Percentiles rank a stretch among this genome's conserved stretches.
Conservation (phyloP, 2,888 invertebrate genomes). For the Meiosimyza platycephala region DNA sequence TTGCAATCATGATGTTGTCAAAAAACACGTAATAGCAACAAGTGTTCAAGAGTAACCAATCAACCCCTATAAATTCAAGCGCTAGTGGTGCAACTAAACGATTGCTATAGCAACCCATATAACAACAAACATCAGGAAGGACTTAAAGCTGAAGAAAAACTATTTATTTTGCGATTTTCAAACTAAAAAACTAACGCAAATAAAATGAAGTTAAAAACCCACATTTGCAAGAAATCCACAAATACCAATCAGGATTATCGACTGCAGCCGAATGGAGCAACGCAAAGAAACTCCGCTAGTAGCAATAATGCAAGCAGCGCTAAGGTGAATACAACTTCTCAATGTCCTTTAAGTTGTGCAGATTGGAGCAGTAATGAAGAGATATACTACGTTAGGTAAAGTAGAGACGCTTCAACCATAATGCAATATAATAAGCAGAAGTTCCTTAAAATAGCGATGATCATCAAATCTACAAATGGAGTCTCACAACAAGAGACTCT, state of each 20-base stretch:
- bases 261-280: slow-evolving; percentile 26
- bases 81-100: too few species aligned
- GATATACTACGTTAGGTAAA: slow-evolving; percentile 88
- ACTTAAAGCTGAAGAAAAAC: too few species aligned
- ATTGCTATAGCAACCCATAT: too few species aligned
- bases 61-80: too few species aligned
- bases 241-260: slow-evolving; percentile 44
- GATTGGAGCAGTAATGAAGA: slow-evolving; percentile 96
- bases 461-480: slow-evolving; percentile 90
- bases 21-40: too few species aligned
- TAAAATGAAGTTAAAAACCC: slow-evolving; percentile 87
- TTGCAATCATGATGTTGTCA: too few species aligned
- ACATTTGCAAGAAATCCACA: slow-evolving; percentile 79
- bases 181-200: too few species aligned
- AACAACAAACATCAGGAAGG: too few species aligned
- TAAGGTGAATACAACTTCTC: slow-evolving; percentile 7
- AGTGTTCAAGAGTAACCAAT: too few species aligned
- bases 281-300: slow-evolving; percentile 21
- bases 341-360: slow-evolving; percentile 86
- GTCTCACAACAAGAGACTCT: slow-evolving; percentile 81
- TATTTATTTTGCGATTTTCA: too few species aligned
- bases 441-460: slow-evolving; percentile 78
- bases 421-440: background rate
- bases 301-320: slow-evolving; percentile 27
- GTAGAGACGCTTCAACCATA: background rate